These are phyloP conservation scores for Puffinus mauretanicus DNA, from an alignment of 2,113 vertebrate species.

Conservation along the genomic window DNA sequence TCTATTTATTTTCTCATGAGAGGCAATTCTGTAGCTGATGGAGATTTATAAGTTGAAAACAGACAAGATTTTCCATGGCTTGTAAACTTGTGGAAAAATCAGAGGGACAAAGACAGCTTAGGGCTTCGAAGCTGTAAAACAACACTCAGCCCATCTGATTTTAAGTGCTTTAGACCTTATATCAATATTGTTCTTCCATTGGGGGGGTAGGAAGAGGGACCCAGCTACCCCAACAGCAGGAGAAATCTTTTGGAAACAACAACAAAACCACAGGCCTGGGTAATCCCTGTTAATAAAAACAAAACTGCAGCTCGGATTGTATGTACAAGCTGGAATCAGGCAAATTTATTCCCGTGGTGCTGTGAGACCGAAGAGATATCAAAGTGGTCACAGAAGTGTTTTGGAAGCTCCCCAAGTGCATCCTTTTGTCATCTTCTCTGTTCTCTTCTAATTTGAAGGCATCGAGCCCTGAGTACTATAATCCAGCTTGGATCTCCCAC, in stretches of 20 bases:
- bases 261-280: constrained; percentile 24
- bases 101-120: constrained; percentile 4
- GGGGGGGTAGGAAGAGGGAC: neutral
- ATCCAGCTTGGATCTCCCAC: neutral
- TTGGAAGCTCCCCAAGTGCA: constrained; percentile 21
- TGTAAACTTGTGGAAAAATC: constrained; percentile 43
- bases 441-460: neutral
- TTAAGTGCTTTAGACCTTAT: constrained; percentile 47
- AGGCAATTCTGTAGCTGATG: neutral
- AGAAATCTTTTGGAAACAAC: constrained; percentile 35
- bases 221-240: neutral
- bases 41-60: constrained; percentile 51
- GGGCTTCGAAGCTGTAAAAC: neutral
- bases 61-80: constrained; percentile 47
- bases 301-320: neutral
- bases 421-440: constrained; percentile 22
- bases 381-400: neutral
- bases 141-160: constrained; percentile 11
- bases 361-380: neutral
- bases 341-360: neutral
- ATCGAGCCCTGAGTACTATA: neutral
- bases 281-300: constrained; percentile 52
- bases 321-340: neutral
- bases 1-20: constrained; percentile 20
- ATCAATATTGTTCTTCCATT: constrained; percentile 50